These are phyloP conservation scores for Archaeoteleia sp. DNA, from an alignment of 2,888 invertebrate species.

Conservation along the genomic window DNA sequence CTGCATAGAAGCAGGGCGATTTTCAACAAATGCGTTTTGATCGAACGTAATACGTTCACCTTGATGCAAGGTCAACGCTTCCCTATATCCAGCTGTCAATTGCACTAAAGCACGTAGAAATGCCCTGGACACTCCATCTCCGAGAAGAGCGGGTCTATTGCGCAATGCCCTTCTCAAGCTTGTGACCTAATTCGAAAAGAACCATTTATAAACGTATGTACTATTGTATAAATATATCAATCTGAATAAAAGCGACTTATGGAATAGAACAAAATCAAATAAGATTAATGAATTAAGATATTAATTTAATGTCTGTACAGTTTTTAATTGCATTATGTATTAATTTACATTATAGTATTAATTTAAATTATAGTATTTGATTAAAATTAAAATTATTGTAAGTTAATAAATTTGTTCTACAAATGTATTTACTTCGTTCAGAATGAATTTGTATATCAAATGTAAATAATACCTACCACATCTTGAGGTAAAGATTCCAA, in stretches of 20 bases:
- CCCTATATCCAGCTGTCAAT: slow-evolving; percentile 95
- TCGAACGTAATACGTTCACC: slow-evolving; percentile 88
- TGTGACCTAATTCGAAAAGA: slow-evolving; percentile 78
- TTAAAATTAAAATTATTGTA: too few species aligned
- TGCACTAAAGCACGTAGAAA: slow-evolving; percentile 94
- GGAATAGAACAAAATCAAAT: too few species aligned
- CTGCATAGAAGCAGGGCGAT: slow-evolving; percentile 88
- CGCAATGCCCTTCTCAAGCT: slow-evolving; percentile 86
- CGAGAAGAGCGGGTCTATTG: slow-evolving; percentile 84
- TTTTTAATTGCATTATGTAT: too few species aligned
- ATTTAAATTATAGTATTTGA: background rate
- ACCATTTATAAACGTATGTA: slow-evolving; percentile 12
- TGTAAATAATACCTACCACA: slow-evolving; percentile 79
- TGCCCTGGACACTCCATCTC: slow-evolving; percentile 94
- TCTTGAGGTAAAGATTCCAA: slow-evolving; percentile 91
- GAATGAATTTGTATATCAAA: slow-evolving; percentile 5
- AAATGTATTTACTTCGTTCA: too few species aligned
- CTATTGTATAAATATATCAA: background rate
- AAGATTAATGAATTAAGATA: too few species aligned
- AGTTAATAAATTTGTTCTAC: too few species aligned
- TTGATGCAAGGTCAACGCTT: slow-evolving; percentile 90
- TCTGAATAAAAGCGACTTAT: too few species aligned
- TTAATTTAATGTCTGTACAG: too few species aligned
- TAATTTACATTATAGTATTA: too few species aligned
- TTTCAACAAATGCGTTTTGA: slow-evolving; percentile 90